phyloP scores from a whole-genome alignment of 2,113 vertebrate genomes.

The Etia nguti region DNA sequence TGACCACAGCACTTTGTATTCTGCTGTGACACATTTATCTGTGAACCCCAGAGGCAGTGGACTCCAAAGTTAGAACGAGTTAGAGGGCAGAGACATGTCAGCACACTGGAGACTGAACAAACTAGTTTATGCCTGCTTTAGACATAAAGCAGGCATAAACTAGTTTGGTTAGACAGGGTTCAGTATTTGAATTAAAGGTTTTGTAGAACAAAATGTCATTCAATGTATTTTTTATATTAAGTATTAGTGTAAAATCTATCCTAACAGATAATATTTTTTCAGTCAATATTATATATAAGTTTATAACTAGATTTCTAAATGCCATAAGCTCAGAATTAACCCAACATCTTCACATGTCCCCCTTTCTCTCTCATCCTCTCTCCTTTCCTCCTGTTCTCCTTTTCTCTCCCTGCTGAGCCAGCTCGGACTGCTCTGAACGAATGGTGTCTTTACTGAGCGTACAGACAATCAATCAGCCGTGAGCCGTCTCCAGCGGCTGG shows the following conservation, averaged over 20 bases:
- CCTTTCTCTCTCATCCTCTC: background rate
- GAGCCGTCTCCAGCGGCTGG: conserved; percentile 15
- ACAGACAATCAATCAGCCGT: conserved; percentile 50
- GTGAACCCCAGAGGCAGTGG: background rate
- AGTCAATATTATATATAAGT: background rate
- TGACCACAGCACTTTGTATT: conserved; percentile 2
- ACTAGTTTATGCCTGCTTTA: background rate
- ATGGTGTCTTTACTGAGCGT: conserved; percentile 17
- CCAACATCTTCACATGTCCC: background rate
- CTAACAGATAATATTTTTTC: background rate
- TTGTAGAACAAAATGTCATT: background rate
- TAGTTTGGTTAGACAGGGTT: background rate
- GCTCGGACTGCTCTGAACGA: conserved; percentile 19
- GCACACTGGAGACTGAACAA: background rate
- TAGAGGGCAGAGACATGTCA: background rate
- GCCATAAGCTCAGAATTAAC: background rate
- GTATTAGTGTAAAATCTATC: background rate
- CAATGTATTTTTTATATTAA: accelerated
- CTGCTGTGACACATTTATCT: background rate
- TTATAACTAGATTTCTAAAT: background rate
- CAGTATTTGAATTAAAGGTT: background rate
- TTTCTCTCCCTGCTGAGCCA: background rate
- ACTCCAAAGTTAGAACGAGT: background rate
- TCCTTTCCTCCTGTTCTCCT: background rate
- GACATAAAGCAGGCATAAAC: background rate